Evolutionary conservation across 2,797 vertebrate genomes (phyloP), one percentile per base, ranked within the genome.

Genomic region (Sebastes reedi): DNA sequence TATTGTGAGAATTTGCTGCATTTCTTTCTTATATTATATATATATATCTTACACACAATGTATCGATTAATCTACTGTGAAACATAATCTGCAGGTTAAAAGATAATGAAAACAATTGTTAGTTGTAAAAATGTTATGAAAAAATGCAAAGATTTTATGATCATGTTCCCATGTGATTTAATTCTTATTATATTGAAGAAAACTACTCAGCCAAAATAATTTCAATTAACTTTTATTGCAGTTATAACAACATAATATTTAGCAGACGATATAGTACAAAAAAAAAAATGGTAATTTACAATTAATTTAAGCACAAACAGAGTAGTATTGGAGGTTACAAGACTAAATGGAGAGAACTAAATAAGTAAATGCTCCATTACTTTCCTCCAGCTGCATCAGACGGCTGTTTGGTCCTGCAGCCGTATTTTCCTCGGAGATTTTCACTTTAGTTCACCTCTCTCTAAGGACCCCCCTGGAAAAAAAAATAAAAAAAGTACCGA

Each of bases 371-470:
- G 34, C 9, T 55, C 5, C 29, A 29, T 67, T 67, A 34, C 12
- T 79, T 72, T 83, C 18, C 72, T 77, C 66, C 32, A 14, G 29
- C 18, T 81, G 20, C n/a, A 32, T 4, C 50, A 66, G 20, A 58
- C 39, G 13, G 18, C 72, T 75, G 69, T 70, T 60, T 54, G 10
- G 54, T 70, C 68, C 75, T 67, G 58, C 34, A 79, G 61, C n/a
- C 56, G 24, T 61, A 29, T 82, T 78, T 75, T 83, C 69, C 67
- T 67, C 0, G 1, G 52, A 86, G 77, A 83, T 80, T 87, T 85
- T 62, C 52, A 27, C 46, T 71, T 80, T 72, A 64, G 34, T 79
- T 77, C 67, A 78, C 42, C 13, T 80, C 46, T 75, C 56, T 85
- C 81, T 59, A 46, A 71, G 67, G 75, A 75, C 77, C 7, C 30